A percentile compares a stretch with the other conserved stretches of the same genome.
These are phyloP conservation scores for Moxostoma hubbsi DNA, from an alignment of 2,797 vertebrate species.

Conservation along the genomic window DNA sequence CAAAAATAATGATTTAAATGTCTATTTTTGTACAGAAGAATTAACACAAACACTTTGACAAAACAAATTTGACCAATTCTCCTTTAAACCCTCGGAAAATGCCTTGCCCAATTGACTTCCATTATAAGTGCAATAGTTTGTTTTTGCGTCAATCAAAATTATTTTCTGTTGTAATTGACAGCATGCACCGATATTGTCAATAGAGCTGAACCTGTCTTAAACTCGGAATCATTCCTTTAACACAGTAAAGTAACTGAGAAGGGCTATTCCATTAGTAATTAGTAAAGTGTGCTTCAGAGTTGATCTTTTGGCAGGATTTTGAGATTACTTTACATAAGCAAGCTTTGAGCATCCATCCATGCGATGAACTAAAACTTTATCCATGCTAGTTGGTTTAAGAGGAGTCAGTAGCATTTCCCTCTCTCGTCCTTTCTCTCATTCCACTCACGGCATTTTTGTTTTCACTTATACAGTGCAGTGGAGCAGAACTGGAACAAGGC, in stretches of 20 bases:
- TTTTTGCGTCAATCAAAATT: no score
- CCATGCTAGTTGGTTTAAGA: constrained; percentile 32
- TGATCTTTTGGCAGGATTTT: constrained; percentile 39
- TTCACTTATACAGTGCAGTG: constrained; percentile 58
- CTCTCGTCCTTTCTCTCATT: constrained; percentile 5
- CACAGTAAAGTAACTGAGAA: constrained; percentile 35
- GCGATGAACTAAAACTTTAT: constrained; percentile 38
- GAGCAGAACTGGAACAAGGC: constrained; percentile 64
- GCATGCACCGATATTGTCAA: no score
- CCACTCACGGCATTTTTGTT: constrained; percentile 57
- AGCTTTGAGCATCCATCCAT: constrained; percentile 29
- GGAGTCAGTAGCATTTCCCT: constrained; percentile 34
- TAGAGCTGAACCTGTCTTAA: not conserved
- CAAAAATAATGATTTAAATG: no score
- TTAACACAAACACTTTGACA: no score
- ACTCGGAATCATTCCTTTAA: not conserved
- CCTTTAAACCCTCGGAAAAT: no score
- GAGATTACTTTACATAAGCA: constrained; percentile 41
- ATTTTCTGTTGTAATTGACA: not conserved
- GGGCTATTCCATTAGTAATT: constrained; percentile 70
- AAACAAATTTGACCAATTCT: no score
- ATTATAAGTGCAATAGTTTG: no score
- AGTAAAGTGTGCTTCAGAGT: constrained; percentile 57
- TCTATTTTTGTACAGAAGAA: no score
- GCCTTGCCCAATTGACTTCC: no score